These are phyloP conservation scores for Enteromius viviparus DNA, from an alignment of 2,797 vertebrate species.

Conservation along the genomic window DNA sequence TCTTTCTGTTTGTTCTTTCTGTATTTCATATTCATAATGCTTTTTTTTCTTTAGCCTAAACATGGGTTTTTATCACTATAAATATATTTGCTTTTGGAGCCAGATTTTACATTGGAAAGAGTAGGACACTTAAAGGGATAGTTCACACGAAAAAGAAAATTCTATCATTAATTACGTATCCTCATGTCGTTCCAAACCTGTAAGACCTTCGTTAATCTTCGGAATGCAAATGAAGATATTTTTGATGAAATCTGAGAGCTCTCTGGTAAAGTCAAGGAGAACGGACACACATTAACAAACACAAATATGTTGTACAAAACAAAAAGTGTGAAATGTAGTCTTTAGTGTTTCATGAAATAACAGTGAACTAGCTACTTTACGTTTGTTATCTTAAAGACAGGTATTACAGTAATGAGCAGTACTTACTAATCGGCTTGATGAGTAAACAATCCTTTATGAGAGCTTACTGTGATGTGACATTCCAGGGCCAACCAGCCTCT, in stretches of 20 bases:
- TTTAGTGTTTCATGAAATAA: background rate
- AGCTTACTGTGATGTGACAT: constrained; percentile 28
- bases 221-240: background rate
- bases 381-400: background rate
- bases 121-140: background rate
- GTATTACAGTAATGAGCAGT: background rate
- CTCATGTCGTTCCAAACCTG: too few species aligned
- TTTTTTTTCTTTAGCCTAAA: background rate
- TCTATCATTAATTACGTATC: too few species aligned
- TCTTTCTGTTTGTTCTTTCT: too few species aligned
- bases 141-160: background rate
- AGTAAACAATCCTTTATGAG: background rate
- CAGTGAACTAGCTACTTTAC: background rate
- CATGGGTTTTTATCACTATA: background rate
- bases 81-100: background rate
- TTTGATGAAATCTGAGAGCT: background rate
- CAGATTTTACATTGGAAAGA: background rate
- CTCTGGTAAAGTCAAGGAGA: background rate
- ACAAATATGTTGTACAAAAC: too few species aligned
- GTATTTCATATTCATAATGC: background rate
- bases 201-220: background rate
- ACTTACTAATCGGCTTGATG: constrained; percentile 10
- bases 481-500: background rate
- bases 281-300: too few species aligned
- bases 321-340: background rate